Evolutionary conservation across 2,113 vertebrate species (phyloP).

Genomic region (Pomatostomus ruficeps): DNA sequence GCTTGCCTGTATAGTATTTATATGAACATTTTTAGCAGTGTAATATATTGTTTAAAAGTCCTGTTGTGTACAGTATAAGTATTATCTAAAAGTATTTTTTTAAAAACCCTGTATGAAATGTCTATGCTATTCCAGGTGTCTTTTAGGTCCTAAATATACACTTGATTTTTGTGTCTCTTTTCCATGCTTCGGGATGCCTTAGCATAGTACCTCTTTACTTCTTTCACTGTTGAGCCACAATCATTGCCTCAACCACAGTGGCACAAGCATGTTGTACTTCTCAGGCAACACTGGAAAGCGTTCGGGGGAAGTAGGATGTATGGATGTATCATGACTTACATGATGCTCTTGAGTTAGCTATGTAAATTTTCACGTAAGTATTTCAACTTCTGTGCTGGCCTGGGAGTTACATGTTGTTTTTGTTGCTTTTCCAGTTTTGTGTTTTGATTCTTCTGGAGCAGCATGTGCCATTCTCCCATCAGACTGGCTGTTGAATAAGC

Average conservation of each 20-base stretch:
- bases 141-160: constrained; percentile 34
- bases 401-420: background rate
- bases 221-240: background rate
- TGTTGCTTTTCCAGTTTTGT: background rate
- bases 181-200: background rate
- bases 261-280: background rate
- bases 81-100: constrained; percentile 79
- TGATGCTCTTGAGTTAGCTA: background rate
- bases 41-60: constrained; percentile 72
- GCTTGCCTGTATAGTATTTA: constrained; percentile 78
- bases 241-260: background rate
- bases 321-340: background rate
- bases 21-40: constrained; percentile 72
- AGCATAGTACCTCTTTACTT: background rate
- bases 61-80: constrained; percentile 69
- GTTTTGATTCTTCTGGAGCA: constrained; percentile 19
- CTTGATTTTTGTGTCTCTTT: background rate
- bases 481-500: constrained; percentile 56
- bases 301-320: background rate
- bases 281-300: background rate
- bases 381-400: background rate
- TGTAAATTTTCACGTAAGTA: background rate
- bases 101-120: constrained; percentile 67
- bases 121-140: constrained; percentile 20
- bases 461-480: background rate